Percentiles rank a stretch among this genome's conserved stretches.
Conservation (phyloP, 2,113 vertebrate genomes). For the Campylomormyrus numenius region DNA sequence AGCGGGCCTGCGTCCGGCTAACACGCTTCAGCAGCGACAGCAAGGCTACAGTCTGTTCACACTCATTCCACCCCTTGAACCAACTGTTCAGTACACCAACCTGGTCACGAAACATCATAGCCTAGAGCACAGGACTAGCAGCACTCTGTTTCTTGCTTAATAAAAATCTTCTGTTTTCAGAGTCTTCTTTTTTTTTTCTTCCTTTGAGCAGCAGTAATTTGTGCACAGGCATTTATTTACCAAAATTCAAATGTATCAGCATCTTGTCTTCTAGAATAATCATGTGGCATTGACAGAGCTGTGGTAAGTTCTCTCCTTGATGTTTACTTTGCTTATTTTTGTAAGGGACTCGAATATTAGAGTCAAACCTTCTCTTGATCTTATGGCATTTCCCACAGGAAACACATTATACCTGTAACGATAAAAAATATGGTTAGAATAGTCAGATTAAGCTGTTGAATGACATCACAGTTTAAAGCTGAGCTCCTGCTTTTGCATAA, state of each 20-base stretch:
- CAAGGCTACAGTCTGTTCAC: conserved; percentile 95
- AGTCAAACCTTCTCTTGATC: conserved; percentile 49
- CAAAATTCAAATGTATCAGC: conserved; percentile 17
- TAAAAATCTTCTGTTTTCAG: background rate
- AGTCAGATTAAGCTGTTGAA: background rate
- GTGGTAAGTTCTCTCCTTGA: conserved; percentile 1
- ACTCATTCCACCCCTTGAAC: conserved; percentile 99
- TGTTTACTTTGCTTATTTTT: background rate
- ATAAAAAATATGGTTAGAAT: conserved; percentile 9
- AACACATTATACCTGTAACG: conserved; percentile 48
- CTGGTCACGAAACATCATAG: conserved; percentile 99
- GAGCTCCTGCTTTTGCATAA: background rate
- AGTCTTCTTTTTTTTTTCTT: background rate
- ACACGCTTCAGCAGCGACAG: conserved; percentile 90
- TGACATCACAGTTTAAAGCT: background rate
- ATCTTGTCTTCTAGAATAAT: conserved; percentile 30
- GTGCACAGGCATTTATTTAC: conserved; percentile 1
- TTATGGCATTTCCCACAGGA: conserved; percentile 56
- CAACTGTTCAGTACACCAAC: conserved; percentile 91
- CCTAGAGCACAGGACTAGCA: conserved; percentile 44
- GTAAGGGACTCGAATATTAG: conserved; percentile 45
- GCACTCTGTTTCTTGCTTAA: conserved; percentile 2
- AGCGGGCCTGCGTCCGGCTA: conserved; percentile 92
- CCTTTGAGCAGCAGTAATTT: conserved; percentile 3
- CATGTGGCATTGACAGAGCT: background rate